Evolutionary conservation across 2,888 invertebrate species (phyloP).

Genomic region (Pterostichus madidus): DNA sequence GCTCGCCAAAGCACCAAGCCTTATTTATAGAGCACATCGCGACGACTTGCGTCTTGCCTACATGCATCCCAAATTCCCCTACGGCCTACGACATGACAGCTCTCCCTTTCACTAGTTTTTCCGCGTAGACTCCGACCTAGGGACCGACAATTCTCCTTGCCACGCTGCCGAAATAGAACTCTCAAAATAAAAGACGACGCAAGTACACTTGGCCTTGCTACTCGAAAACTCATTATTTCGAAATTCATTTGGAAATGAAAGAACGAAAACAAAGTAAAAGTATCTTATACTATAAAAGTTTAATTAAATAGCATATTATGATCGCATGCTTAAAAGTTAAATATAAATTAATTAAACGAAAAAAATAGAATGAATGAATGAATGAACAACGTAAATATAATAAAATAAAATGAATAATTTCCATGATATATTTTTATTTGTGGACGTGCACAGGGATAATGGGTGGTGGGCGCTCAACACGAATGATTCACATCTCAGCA

Average conservation of each 20-base stretch:
- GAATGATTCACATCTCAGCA: constrained; percentile 22
- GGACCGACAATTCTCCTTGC: constrained; percentile 20
- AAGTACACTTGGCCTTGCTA: constrained; percentile 20
- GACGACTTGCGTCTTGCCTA: constrained; percentile 66
- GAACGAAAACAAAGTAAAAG: background rate
- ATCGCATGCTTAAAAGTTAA: too few relatives aligned
- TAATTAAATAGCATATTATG: too few relatives aligned
- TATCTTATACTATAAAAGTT: too few relatives aligned
- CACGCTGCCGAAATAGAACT: constrained; percentile 62
- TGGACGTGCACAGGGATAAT: background rate
- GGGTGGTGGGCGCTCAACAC: background rate
- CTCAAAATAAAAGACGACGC: constrained; percentile 52
- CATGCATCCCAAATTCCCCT: constrained; percentile 66
- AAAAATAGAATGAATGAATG: background rate
- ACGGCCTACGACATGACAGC: constrained; percentile 54
- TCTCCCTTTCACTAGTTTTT: constrained; percentile 53
- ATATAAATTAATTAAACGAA: background rate
- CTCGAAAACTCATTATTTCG: background rate
- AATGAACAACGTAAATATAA: background rate
- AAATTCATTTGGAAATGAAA: constrained; percentile 5
- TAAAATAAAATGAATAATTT: background rate
- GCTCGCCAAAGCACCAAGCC: constrained; percentile 48
- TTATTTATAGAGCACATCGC: constrained; percentile 60
- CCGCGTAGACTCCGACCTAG: constrained; percentile 14
- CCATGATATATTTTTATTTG: too few relatives aligned